These are phyloP conservation scores for Enteromius mattozi DNA, from an alignment of 2,797 vertebrate genomes.

Conservation along the genomic window DNA sequence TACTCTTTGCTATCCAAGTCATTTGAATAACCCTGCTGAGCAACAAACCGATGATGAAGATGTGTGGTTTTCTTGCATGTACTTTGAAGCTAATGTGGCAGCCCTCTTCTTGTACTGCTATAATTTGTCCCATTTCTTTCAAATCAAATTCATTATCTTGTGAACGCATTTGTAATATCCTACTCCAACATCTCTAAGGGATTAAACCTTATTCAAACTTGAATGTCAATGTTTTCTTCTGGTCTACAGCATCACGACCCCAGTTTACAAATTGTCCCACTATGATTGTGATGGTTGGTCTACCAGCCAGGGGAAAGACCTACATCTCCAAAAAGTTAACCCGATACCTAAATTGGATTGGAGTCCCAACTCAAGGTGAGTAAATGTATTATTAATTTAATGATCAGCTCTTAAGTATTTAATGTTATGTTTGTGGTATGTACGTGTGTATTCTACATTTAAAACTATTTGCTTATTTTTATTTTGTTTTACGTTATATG, in stretches of 20 bases:
- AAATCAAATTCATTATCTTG: background rate
- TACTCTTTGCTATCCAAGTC: background rate
- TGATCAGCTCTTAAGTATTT: background rate
- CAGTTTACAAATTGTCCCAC: constrained; percentile 93
- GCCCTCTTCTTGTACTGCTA: background rate
- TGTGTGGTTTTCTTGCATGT: background rate
- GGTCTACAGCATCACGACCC: constrained; percentile 82
- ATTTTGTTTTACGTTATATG: no score
- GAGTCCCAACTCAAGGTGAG: constrained; percentile 87
- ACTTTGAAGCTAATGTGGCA: background rate
- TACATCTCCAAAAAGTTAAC: constrained; percentile 93
- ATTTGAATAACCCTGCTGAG: background rate
- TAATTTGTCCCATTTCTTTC: background rate
- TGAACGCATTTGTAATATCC: background rate
- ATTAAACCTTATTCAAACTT: background rate
- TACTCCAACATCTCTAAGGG: background rate
- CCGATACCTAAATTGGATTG: constrained; percentile 93
- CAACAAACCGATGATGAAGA: background rate
- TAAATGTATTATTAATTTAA: background rate
- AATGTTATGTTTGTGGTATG: background rate
- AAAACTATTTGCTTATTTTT: background rate
- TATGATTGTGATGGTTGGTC: constrained; percentile 91
- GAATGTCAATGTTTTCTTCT: background rate
- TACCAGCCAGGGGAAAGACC: constrained; percentile 91
- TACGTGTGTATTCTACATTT: background rate